Base-by-base conservation (phyloP, 2,888 invertebrate genomes). In the Spatulosminthurus flaviceps region DNA sequence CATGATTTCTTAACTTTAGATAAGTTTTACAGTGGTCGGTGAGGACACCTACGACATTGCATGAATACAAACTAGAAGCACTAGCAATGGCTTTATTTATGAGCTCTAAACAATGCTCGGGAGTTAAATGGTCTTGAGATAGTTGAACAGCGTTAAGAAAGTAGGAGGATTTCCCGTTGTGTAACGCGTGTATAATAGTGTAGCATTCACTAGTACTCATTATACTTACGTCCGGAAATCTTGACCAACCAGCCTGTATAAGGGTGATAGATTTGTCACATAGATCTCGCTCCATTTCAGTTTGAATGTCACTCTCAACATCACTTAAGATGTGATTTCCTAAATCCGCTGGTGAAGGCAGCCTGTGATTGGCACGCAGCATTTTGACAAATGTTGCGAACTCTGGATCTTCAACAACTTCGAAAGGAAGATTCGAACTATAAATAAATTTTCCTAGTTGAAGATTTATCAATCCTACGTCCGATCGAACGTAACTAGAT, bases 231-330 rank as follows among this genome's bases (percentile, higher is more conserved):
- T 29, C 24, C 13, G 16, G 1, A n/a, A 41, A 41, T 28, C 51
- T 75, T 16, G 77, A 80, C 82, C 81, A 82, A 21, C 82, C 82
- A 76, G 77, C 77, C 42, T 82, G 82, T 7, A 80, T 60, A 0
- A 82, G 42, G 0, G 69, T 61, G 13, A 73, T 80, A 41, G 69
- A 74, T 66, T 79, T 79, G 28, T 66, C 64, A 19, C 24, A 24
- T 4, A 80, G 13, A 16, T 69, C 22, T 1, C 7, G 29, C 0
- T 67, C 72, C 41, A 75, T 42, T 60, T 21, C 21, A 29, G 19
- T 19, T 13, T 29, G 75, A 22, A 78, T 66, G 64, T 80, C 79
- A 16, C 64, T 66, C 28, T 79, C 66, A 7, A 79, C 71, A 21
- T 74, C 28, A 13, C 71, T 64, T 0, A 82, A 41, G 11, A 82